Base-by-base conservation (phyloP, 2,888 invertebrate genomes). In the Hypena proboscidalis region DNA sequence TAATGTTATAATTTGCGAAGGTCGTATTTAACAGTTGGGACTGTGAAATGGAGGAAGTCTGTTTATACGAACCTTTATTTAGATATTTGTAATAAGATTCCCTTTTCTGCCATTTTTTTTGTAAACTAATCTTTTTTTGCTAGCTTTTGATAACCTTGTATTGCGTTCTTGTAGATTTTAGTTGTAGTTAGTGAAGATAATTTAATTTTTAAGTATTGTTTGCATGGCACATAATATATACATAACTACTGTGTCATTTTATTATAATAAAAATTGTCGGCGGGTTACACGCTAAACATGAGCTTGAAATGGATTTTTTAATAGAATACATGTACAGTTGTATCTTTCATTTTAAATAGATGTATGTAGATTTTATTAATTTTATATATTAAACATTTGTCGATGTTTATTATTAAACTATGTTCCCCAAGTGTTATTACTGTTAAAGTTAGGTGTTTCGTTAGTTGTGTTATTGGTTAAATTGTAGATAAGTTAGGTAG, bases 401-500 rank as follows among this genome's bases (percentile, higher is more conserved):
- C 11, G 14, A 23, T 0, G 3, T 23, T 23, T 10, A 29, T 6
- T 13, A 10, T 38, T 31, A 41, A 30, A 25, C 31, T 27, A 34
- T 34, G 17, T 33, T 34, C 34, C 27, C 15, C 6, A 17, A 33
- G n/a, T n/a, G 26, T n/a, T 10, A 34, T 4, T 13, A 36, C 10
- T 7, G 41, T 44, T 50, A 45, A 42, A 63, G 46, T 38, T 38
- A 37, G 20, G 1, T 39, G 15, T 51, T 47, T 48, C 26, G 29
- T 49, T 32, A 40, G 26, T 46, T 54, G 42, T 8, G 22, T 44
- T 54, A 30, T 43, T 52, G 50, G 60, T 53, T 51, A 43, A 48
- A 48, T n/a, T 43, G 37, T 53, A 60, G 19, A 58, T 63, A 61
- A 52, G 23, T 58, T 58, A 58, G 55, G 55, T 58, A 61, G 52